Conservation (phyloP, 2,797 vertebrate species). For the Sebastes miniatus region DNA sequence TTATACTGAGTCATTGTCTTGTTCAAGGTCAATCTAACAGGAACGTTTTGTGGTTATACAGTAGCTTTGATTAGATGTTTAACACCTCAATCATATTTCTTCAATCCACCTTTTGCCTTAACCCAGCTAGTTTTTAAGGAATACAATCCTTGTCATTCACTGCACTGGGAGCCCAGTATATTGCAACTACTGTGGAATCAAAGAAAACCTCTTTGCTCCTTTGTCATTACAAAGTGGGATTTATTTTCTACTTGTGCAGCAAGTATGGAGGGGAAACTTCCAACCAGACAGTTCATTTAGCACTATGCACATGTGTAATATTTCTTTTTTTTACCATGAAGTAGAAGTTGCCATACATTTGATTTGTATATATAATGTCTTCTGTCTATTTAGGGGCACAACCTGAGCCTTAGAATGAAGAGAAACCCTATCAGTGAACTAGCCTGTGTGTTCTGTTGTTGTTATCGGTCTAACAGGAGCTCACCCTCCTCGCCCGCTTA, state of each 20-base stretch:
- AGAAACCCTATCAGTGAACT: background rate
- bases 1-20: background rate
- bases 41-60: background rate
- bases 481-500: constrained; percentile 83
- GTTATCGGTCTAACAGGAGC: constrained; percentile 80
- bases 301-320: background rate
- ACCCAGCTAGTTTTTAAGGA: constrained; percentile 11
- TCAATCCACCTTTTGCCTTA: background rate
- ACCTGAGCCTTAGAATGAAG: background rate
- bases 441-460: constrained; percentile 14
- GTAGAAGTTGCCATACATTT: background rate
- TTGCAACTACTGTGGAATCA: constrained; percentile 19
- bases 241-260: background rate
- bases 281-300: background rate
- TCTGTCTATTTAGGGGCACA: background rate
- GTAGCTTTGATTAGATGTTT: constrained; percentile 11
- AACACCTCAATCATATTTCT: constrained; percentile 8
- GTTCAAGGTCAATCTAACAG: constrained; percentile 26
- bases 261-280: background rate
- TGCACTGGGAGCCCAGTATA: background rate
- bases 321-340: background rate
- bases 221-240: constrained; percentile 23
- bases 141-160: constrained; percentile 32
- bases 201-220: constrained; percentile 13
- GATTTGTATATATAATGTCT: background rate